Evolutionary conservation across 2,797 vertebrate genomes (phyloP), one percentile per base, ranked within the genome.

Genomic region (Sitta carolinensis): DNA sequence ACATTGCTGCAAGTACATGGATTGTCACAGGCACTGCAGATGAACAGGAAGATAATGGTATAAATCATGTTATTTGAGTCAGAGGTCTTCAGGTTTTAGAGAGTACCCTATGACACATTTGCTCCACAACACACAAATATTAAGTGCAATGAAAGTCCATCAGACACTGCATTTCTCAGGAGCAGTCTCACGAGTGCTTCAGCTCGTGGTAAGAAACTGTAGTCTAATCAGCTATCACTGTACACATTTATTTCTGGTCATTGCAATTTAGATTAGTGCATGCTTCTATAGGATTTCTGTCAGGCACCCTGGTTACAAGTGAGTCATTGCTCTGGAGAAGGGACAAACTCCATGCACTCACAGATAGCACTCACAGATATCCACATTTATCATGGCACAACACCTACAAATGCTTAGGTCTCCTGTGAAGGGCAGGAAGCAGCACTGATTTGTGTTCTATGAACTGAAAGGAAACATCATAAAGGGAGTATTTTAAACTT

Each of bases 401-500:
- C 67, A 73, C 63, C 95, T 87, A 81, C 52, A 86, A 84, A 76
- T 1, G 13, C 83, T 73, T 48, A 26, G 66, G 76, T 63, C 69
- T 78, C 55, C 47, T 78, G 51, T 3, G 15, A 84, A 78, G 91
- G 94, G 88, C 95, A 95, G 93, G 93, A 87, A 95, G 79, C 78
- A 74, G 82, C 47, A 52, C 78, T 93, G 84, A 96, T 94, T 94
- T 94, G 70, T 92, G 77, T 84, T 85, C 47, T 84, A 91, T 2
- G 15, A 96, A 92, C 80, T 72, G 90, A 96, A 95, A 88, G 67
- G 90, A 52, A 96, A 94, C 81, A 93, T 95, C 76, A 89, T 80
- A 83, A 96, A 85, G 63, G 50, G 30, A 86, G 52, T 74, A 88
- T 95, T 97, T 97, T 94, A 93, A 97, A 95, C 95, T 94, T 91